Evolutionary conservation across 2,888 invertebrate genomes (phyloP).

Genomic region (Phanerotoma sp.): DNA sequence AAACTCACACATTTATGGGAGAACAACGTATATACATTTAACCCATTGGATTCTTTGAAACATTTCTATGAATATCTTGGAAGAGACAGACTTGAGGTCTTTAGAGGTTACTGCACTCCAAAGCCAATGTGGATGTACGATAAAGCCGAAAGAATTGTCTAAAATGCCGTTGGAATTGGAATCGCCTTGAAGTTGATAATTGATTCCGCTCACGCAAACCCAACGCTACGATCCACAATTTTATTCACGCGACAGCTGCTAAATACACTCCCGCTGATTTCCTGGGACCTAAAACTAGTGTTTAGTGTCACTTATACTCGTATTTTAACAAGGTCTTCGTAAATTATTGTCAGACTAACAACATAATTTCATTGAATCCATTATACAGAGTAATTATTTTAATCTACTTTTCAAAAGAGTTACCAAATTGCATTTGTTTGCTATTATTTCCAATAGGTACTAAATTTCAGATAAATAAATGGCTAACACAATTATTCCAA

Average conservation of each 20-base stretch:
- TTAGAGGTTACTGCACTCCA: constrained; percentile 5
- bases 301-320: too few relatives aligned
- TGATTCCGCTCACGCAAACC: constrained; percentile 22
- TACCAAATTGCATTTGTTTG: too few relatives aligned
- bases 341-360: too few relatives aligned
- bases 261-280: not conserved
- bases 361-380: too few relatives aligned
- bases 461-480: too few relatives aligned
- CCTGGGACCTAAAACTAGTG: too few relatives aligned
- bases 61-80: constrained; percentile 55
- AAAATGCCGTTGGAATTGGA: constrained; percentile 15
- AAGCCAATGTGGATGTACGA: constrained; percentile 2
- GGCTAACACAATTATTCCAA: too few relatives aligned
- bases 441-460: too few relatives aligned
- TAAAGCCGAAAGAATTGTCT: not conserved
- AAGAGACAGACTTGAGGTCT: constrained; percentile 18
- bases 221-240: constrained; percentile 2
- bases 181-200: constrained; percentile 14
- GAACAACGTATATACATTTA: constrained; percentile 34
- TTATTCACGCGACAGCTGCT: not conserved
- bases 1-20: not conserved
- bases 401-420: too few relatives aligned
- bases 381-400: too few relatives aligned
- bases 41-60: constrained; percentile 43
- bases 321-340: too few relatives aligned